Conservation (phyloP, 2,797 vertebrate genomes). For the Australoheros facetus region DNA sequence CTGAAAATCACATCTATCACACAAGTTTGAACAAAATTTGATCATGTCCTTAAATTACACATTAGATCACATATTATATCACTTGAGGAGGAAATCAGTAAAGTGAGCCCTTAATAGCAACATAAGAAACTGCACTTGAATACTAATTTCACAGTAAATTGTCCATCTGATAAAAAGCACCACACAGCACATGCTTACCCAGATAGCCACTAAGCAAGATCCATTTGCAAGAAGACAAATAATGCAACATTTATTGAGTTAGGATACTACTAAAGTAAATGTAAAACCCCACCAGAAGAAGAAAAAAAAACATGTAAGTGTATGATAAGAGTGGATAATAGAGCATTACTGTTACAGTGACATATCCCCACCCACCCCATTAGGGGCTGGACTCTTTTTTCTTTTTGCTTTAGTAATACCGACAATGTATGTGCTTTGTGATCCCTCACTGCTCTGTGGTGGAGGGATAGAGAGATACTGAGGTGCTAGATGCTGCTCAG, state of each 20-base stretch:
- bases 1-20: conserved; percentile 9
- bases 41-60: conserved; percentile 38
- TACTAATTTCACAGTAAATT: conserved; percentile 43
- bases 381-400: conserved; percentile 42
- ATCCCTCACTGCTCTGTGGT: conserved; percentile 54
- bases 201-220: conserved; percentile 2
- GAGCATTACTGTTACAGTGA: conserved; percentile 54
- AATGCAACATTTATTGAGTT: conserved; percentile 14
- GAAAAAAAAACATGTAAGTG: conserved; percentile 14
- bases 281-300: conserved; percentile 16
- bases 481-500: conserved; percentile 76
- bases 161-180: conserved; percentile 6
- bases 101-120: conserved; percentile 11
- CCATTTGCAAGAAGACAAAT: conserved; percentile 25
- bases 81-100: conserved; percentile 17
- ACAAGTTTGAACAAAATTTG: conserved; percentile 17
- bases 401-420: conserved; percentile 53
- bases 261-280: conserved; percentile 30
- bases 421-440: conserved; percentile 36
- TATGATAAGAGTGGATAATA: conserved; percentile 43
- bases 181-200: background rate
- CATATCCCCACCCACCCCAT: conserved; percentile 28
- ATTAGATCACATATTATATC: conserved; percentile 8
- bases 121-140: conserved; percentile 25
- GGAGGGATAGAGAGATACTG: conserved; percentile 68